Conservation (phyloP, 1,140 invertebrate genomes). For the Drosophila suzukii region DNA sequence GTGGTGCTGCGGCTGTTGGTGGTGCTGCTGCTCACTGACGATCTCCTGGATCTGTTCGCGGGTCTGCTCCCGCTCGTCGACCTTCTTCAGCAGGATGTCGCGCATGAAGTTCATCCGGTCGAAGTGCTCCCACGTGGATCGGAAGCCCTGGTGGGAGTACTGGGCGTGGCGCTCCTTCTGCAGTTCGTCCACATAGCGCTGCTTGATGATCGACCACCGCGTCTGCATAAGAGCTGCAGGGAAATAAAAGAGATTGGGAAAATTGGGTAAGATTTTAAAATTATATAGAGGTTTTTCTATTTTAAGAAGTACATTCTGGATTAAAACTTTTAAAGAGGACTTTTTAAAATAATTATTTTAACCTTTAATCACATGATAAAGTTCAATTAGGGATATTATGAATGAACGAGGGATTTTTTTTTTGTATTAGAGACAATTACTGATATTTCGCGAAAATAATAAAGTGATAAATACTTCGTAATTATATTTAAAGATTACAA, state of each 20-base stretch:
- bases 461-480: no score
- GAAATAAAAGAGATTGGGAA: neutral
- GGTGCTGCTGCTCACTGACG: slow-evolving; percentile 77
- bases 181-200: slow-evolving; percentile 78
- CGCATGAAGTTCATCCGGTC: slow-evolving; percentile 82
- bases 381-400: no score
- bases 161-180: slow-evolving; percentile 78
- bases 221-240: slow-evolving; percentile 72
- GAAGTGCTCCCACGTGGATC: slow-evolving; percentile 81
- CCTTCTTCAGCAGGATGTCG: slow-evolving; percentile 72
- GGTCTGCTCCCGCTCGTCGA: slow-evolving; percentile 78
- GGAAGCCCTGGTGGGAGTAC: slow-evolving; percentile 66
- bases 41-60: slow-evolving; percentile 82
- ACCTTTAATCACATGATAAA: no score
- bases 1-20: slow-evolving; percentile 62
- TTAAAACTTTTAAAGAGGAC: no score
- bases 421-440: no score
- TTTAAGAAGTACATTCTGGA: no score
- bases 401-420: no score
- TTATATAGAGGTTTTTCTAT: no score
- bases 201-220: slow-evolving; percentile 81
- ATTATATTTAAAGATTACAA: no score
- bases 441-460: no score
- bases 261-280: neutral
- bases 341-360: no score